phyloP scores from a whole-genome alignment of 2,888 invertebrate species.

The Mythimna pallens region DNA sequence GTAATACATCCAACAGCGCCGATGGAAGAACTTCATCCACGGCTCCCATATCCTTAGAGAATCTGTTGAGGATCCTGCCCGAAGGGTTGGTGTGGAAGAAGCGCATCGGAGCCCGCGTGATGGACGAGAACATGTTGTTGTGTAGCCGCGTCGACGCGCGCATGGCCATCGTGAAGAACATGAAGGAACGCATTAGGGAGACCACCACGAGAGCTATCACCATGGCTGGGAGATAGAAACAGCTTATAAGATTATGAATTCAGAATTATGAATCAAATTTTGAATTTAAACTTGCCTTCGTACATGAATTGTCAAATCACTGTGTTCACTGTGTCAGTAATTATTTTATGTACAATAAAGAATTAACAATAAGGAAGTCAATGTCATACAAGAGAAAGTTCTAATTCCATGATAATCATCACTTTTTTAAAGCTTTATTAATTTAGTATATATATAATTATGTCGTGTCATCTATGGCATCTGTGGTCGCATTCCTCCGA shows the following conservation, averaged over 20 bases:
- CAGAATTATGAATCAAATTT: no score
- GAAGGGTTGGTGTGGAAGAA: constrained; percentile 97
- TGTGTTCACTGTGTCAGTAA: no score
- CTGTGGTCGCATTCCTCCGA: no score
- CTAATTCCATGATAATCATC: no score
- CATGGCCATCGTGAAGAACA: constrained; percentile 93
- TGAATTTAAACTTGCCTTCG: no score
- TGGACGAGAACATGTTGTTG: constrained; percentile 95
- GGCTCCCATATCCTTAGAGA: constrained; percentile 96
- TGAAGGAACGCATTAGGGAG: constrained; percentile 88
- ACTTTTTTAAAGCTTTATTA: no score
- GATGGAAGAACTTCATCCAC: constrained; percentile 92
- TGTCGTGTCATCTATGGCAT: no score
- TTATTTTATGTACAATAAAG: no score
- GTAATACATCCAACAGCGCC: constrained; percentile 91
- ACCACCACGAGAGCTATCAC: constrained; percentile 87
- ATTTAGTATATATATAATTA: no score
- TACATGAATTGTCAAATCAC: no score
- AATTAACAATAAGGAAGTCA: no score
- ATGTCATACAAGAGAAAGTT: no score
- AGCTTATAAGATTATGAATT: neutral
- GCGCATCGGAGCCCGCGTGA: constrained; percentile 95
- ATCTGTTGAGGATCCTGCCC: constrained; percentile 95
- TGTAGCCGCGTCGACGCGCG: constrained; percentile 94
- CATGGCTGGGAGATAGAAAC: constrained; percentile 78